A percentile compares a stretch with the other conserved stretches of the same genome.
These are phyloP conservation scores for Cathartes aura DNA, from an alignment of 2,113 vertebrate genomes.

Conservation along the genomic window DNA sequence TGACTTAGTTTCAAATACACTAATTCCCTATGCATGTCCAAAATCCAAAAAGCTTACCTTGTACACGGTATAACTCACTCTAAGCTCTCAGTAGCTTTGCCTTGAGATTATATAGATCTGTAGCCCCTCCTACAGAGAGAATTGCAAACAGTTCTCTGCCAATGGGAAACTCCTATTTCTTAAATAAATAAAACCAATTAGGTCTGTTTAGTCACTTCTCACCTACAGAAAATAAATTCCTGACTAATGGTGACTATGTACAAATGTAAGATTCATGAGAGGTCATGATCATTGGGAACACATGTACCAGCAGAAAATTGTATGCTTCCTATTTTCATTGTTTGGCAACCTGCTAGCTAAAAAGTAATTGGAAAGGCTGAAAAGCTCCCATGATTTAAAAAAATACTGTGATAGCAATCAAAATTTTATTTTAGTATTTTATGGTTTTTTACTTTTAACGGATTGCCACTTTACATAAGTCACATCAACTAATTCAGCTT, in stretches of 20 bases:
- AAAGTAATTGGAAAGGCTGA: fast-evolving
- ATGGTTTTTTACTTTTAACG: background rate
- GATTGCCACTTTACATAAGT: background rate
- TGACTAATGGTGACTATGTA: background rate
- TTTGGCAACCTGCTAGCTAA: background rate
- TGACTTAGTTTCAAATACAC: background rate
- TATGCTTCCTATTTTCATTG: background rate
- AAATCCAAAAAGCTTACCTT: background rate
- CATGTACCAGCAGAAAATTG: background rate
- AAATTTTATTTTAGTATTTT: background rate
- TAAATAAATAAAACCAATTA: background rate
- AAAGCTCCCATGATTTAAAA: background rate
- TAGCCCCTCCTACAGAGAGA: background rate
- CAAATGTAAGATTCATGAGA: background rate
- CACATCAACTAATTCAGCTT: background rate
- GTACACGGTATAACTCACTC: fast-evolving
- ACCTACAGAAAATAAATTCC: background rate
- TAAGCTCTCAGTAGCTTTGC: background rate
- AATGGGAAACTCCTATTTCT: background rate
- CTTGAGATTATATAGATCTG: background rate
- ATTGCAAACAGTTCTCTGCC: too few species aligned
- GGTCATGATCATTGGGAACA: background rate
- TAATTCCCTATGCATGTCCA: background rate
- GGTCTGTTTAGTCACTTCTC: background rate
- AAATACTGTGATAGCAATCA: background rate